Base-by-base conservation (phyloP, 2,113 vertebrate species). In the Gymnobelideus leadbeateri region DNA sequence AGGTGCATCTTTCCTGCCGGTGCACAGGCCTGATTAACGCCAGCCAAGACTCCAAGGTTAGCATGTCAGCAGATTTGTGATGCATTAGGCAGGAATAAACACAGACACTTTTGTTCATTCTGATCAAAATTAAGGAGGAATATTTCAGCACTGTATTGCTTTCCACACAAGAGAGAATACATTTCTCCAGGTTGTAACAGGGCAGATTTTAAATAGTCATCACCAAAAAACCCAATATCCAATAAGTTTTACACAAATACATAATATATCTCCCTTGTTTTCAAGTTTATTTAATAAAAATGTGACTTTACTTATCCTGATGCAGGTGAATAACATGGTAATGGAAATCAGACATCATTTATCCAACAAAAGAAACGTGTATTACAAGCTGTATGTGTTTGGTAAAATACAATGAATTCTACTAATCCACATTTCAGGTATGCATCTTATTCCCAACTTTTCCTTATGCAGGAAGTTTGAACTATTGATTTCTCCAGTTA, bases 21-120 rank as follows among this genome's bases (percentile, higher is more conserved):
- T 97, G 98, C 98, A 96, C 98, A 98, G 98, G 98, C 98, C 99
- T 98, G 99, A 99, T 99, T 99, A 99, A 98, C 57, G 98, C 98
- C 98, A 98, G 98, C 98, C 98, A 98, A 98, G 98, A 98, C 99
- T 99, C 98, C 98, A 98, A 99, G 99, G 99, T 99, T 98, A 99
- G 98, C 98, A 95, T 99, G 99, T 99, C 99, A 99, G 99, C 99
- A 99, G 98, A 99, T 99, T 98, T 99, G 98, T 99, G 99, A 99
- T 99, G 98, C 99, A 99, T 99, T 99, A 99, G 99, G 98, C 98
- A 98, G 98, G 98, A 99, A 99, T 99, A 99, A 99, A 99, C 99
- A 99, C 97, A 98, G 99, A 99, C 99, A 99, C 98, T 99, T 98
- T 98, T 98, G 98, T 98, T 98, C 98, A 61, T 97, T 98, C 98